phyloP scores from a whole-genome alignment of 2,888 invertebrate genomes.

The Pocota personata region DNA sequence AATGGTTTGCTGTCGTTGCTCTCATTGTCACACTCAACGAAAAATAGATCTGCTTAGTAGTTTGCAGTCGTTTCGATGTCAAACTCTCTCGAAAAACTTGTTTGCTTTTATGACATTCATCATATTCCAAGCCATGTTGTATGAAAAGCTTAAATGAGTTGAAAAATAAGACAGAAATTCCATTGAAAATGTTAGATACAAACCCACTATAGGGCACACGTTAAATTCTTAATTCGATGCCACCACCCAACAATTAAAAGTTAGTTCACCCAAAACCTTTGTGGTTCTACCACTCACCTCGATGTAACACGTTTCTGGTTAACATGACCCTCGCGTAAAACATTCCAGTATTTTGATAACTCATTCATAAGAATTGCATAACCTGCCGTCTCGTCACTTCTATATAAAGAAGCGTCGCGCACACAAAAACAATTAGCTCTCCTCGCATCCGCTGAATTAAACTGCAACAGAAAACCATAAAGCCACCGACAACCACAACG shows the following conservation, averaged over 20 bases:
- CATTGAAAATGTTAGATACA: too few species aligned
- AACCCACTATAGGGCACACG: too few species aligned
- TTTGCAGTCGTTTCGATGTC: too few species aligned
- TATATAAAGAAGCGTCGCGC: background rate
- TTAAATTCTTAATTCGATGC: too few species aligned
- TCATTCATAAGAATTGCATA: conserved; percentile 1
- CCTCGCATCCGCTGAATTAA: conserved; percentile 32
- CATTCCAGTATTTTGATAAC: background rate
- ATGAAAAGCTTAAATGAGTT: too few species aligned
- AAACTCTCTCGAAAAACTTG: too few species aligned
- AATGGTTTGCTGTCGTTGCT: too few species aligned
- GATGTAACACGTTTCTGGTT: background rate
- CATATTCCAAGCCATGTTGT: too few species aligned
- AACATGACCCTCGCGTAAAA: background rate
- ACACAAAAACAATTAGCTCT: background rate
- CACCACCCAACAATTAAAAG: background rate
- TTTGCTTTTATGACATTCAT: too few species aligned
- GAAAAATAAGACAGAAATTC: too few species aligned
- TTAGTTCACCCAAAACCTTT: background rate
- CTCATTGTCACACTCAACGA: too few species aligned
- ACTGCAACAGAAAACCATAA: conserved; percentile 36
- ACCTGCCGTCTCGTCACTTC: conserved; percentile 16
- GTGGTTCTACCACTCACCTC: background rate
- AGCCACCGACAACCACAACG: background rate
- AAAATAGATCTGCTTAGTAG: too few species aligned